A percentile compares a stretch with the other conserved stretches of the same genome.
phyloP scores from a whole-genome alignment of 2,888 invertebrate genomes.

The Crocallis elinguaria region DNA sequence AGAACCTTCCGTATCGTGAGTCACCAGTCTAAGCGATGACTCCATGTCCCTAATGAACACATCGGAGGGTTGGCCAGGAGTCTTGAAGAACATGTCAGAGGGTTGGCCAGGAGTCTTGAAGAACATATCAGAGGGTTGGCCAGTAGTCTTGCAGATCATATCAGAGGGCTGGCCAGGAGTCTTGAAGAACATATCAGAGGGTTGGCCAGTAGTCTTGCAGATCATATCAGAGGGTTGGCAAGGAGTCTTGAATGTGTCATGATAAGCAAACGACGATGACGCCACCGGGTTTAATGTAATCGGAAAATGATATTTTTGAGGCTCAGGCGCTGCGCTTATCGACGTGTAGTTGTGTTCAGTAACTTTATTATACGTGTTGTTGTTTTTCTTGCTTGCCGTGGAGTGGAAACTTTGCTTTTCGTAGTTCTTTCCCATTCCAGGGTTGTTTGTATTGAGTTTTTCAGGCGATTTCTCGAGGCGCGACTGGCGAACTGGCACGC shows the following conservation, averaged over 20 bases:
- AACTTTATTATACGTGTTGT: constrained; percentile 17
- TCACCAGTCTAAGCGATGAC: constrained; percentile 50
- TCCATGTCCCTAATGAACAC: constrained; percentile 60
- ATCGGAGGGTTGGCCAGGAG: constrained; percentile 49
- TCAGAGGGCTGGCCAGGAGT: constrained; percentile 49
- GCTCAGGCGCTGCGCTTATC: constrained; percentile 5
- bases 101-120: constrained; percentile 47
- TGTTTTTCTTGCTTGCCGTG: constrained; percentile 10
- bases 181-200: constrained; percentile 59
- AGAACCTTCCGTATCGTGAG: constrained; percentile 54
- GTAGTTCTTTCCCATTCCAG: constrained; percentile 29
- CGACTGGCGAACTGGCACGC: constrained; percentile 71
- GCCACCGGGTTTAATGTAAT: constrained; percentile 38
- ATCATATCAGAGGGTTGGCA: constrained; percentile 56
- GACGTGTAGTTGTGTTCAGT: constrained; percentile 6
- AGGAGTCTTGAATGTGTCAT: too few species aligned
- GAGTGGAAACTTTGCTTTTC: constrained; percentile 35
- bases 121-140: constrained; percentile 57
- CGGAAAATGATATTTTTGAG: constrained; percentile 16
- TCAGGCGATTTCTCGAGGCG: constrained; percentile 43
- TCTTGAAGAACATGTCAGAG: constrained; percentile 58
- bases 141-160: constrained; percentile 44
- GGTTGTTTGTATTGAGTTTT: constrained; percentile 41
- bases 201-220: constrained; percentile 36
- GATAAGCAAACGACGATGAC: constrained; percentile 38